Conservation (phyloP, 2,888 invertebrate genomes). For the Linyphia triangularis region DNA sequence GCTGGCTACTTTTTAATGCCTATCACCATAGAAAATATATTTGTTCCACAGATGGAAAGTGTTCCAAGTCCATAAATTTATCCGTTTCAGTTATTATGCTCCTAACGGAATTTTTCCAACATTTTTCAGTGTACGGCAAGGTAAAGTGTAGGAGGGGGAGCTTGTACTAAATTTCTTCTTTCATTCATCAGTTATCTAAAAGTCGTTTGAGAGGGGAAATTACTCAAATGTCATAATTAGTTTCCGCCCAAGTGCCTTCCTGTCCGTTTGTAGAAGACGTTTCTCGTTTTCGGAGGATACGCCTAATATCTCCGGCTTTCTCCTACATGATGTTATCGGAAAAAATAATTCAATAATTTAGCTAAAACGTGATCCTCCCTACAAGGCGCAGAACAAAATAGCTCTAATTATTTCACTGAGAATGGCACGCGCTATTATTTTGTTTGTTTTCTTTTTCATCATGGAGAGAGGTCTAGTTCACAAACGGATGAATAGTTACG, state of each 20-base stretch:
- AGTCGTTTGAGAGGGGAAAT: constrained; percentile 50
- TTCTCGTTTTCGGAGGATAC: neutral
- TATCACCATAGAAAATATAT: too few species aligned
- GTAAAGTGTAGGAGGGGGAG: too few species aligned
- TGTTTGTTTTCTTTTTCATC: neutral
- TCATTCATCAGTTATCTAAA: constrained; percentile 32
- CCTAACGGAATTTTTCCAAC: too few species aligned
- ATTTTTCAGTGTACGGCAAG: too few species aligned
- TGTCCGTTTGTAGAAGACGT: constrained; percentile 19
- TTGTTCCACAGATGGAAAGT: too few species aligned
- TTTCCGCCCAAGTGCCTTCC: constrained; percentile 54
- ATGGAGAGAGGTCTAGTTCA: too few species aligned
- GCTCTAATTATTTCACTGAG: constrained; percentile 16
- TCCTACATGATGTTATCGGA: constrained; percentile 20
- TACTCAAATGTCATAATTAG: constrained; percentile 71
- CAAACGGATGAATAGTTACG: too few species aligned
- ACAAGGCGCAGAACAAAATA: neutral
- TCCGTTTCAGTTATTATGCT: too few species aligned
- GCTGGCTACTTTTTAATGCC: too few species aligned
- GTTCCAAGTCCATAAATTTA: too few species aligned
- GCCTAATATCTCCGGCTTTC: constrained; percentile 21
- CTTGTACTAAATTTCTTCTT: too few species aligned
- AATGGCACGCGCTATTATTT: neutral
- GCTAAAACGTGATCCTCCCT: constrained; percentile 41
- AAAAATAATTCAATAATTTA: constrained; percentile 50